Conservation (phyloP, 1,140 invertebrate species). For the Oscheius sp. region DNA sequence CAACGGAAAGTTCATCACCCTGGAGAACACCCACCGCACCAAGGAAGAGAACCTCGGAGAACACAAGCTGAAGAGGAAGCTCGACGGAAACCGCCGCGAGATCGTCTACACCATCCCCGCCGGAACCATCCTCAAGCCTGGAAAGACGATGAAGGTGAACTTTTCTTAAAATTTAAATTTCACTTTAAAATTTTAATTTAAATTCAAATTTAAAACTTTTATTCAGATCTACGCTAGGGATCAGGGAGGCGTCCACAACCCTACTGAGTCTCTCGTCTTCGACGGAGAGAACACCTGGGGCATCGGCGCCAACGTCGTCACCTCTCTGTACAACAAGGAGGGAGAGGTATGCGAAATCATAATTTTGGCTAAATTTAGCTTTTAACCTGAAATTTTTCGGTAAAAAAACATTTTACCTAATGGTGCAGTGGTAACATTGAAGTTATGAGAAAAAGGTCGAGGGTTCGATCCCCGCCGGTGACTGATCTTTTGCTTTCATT, state of each 20-base stretch:
- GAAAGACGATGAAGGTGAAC: constrained; percentile 44
- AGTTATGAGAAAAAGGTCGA: no score
- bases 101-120: constrained; percentile 60
- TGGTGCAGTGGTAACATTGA: no score
- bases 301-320: constrained; percentile 61
- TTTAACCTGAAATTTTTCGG: no score
- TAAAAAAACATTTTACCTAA: not conserved
- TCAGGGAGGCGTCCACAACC: constrained; percentile 55
- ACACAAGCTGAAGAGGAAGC: constrained; percentile 54
- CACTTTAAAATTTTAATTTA: not conserved
- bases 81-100: constrained; percentile 58
- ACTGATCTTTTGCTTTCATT: no score
- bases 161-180: not conserved
- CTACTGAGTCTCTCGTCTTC: constrained; percentile 57
- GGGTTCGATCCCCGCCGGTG: no score
- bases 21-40: constrained; percentile 64
- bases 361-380: not conserved
- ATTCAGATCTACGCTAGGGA: constrained; percentile 57
- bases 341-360: constrained; percentile 54
- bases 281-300: constrained; percentile 62
- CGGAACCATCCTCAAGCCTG: constrained; percentile 50
- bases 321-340: constrained; percentile 61
- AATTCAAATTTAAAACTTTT: constrained; percentile 15
- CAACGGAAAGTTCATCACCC: constrained; percentile 64
- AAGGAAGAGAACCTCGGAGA: constrained; percentile 61